Evolutionary conservation across 2,797 vertebrate genomes (phyloP), one percentile per base, ranked within the genome.

Genomic region (Argyrosomus regius): DNA sequence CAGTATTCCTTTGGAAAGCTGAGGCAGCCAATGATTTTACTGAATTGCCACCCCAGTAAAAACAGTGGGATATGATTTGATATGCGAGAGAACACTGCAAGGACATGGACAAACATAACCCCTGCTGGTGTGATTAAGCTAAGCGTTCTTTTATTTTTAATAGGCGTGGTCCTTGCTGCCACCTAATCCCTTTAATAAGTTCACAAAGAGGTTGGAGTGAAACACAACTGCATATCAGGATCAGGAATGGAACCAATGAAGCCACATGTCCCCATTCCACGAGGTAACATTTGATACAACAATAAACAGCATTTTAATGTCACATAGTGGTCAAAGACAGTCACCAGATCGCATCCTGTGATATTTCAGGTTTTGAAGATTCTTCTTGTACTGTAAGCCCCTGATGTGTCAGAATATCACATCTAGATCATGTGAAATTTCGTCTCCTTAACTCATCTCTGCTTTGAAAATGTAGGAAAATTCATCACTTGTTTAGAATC

Each of bases 11-110:
- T 63, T 46, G 43, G 8, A 67, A 74, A 56, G 56, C 56, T 1
- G 6, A 22, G 35, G 57, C 57, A 80, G 54, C 78, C 3, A 69
- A 39, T 7, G 35, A 31, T 75, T 84, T 63, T 18, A 45, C 61
- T 52, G 46, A 73, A 64, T 81, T 79, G 72, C 68, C 11, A 43
- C 62, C 53, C 76, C 67, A n/a, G 31, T 80, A 45, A 49, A 83
- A 67, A 73, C 43, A 10, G 22, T 13, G 17, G 20, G 35, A 39
- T 39, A 39, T 39, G 35, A 62, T 60, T 65, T 63, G 75, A 17
- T 39, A 4, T 13, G 53, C 5, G 24, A 60, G 39, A 60, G 7
- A 26, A 22, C 45, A 7, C 41, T 8, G 24, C 57, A 41, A 58
- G 48, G 50, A 75, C 77, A 49, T 22, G 41, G 75, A n/a, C 61